phyloP scores from a whole-genome alignment of 2,888 invertebrate genomes.

The Antheraea assamensis region DNA sequence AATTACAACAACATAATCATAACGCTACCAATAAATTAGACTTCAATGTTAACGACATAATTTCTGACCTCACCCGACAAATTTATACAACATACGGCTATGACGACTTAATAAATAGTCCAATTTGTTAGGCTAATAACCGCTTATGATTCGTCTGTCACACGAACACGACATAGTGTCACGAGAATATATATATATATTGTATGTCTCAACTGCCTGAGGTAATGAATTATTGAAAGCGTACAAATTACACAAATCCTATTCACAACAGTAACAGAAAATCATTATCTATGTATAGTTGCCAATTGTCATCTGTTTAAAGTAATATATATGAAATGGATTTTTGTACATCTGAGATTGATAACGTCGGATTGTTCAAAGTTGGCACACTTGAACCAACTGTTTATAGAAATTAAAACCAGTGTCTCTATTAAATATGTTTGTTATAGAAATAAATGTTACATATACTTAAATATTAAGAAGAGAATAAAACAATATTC shows the following conservation, averaged over 20 bases:
- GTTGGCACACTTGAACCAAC: too few relatives aligned
- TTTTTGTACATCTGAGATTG: too few relatives aligned
- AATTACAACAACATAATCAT: not conserved
- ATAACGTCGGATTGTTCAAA: too few relatives aligned
- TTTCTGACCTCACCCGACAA: not conserved
- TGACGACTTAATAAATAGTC: not conserved
- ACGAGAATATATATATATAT: not conserved
- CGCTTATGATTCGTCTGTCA: not conserved
- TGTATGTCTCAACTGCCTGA: not conserved
- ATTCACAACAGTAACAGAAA: not conserved
- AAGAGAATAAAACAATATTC: too few relatives aligned
- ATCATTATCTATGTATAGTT: not conserved
- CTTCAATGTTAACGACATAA: conserved; percentile 11
- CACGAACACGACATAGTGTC: not conserved
- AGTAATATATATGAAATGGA: too few relatives aligned
- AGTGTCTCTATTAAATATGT: too few relatives aligned
- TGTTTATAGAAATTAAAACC: too few relatives aligned
- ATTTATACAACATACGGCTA: not conserved
- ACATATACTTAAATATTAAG: too few relatives aligned
- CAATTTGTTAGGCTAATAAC: not conserved
- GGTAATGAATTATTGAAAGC: not conserved
- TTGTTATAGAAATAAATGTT: too few relatives aligned
- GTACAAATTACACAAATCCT: not conserved
- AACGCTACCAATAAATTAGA: not conserved
- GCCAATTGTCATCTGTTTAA: too few relatives aligned